Percentiles rank a stretch among this genome's conserved stretches.
Conservation (phyloP, 2,888 invertebrate genomes). For the Synergus itoensis region DNA sequence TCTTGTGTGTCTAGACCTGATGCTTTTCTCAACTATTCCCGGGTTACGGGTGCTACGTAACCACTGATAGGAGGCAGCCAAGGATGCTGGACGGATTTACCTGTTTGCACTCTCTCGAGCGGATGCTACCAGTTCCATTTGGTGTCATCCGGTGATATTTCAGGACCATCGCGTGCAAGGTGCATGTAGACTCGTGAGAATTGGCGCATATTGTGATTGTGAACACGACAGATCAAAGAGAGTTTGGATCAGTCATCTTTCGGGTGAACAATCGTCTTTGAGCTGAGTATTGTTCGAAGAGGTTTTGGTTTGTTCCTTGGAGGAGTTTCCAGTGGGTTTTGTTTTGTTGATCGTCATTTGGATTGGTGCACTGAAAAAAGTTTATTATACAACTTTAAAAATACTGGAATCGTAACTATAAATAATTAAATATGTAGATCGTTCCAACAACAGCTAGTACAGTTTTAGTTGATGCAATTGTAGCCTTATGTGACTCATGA, state of each 20-base stretch:
- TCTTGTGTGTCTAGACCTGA: conserved; percentile 25
- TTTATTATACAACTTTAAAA: too few species aligned
- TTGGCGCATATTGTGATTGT: conserved; percentile 12
- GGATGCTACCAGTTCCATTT: conserved; percentile 11
- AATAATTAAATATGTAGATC: too few species aligned
- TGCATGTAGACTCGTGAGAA: conserved; percentile 37
- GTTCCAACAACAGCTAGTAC: too few species aligned
- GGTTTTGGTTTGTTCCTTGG: background rate
- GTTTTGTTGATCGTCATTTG: background rate
- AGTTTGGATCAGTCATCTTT: background rate
- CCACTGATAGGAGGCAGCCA: conserved; percentile 7
- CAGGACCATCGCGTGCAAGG: conserved; percentile 16
- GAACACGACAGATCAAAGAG: background rate
- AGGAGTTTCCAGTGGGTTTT: background rate
- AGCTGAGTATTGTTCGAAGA: background rate
- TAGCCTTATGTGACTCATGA: too few species aligned
- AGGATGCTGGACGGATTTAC: conserved; percentile 34
- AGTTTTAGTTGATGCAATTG: too few species aligned
- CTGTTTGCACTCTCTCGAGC: conserved; percentile 35
- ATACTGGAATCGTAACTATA: too few species aligned
- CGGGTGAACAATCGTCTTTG: background rate
- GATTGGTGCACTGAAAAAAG: background rate
- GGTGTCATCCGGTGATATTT: conserved; percentile 24
- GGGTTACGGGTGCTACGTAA: background rate
- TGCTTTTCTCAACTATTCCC: conserved; percentile 19